Conservation (phyloP, 2,888 invertebrate genomes). For the Gastracanthus pulcherrimus region DNA sequence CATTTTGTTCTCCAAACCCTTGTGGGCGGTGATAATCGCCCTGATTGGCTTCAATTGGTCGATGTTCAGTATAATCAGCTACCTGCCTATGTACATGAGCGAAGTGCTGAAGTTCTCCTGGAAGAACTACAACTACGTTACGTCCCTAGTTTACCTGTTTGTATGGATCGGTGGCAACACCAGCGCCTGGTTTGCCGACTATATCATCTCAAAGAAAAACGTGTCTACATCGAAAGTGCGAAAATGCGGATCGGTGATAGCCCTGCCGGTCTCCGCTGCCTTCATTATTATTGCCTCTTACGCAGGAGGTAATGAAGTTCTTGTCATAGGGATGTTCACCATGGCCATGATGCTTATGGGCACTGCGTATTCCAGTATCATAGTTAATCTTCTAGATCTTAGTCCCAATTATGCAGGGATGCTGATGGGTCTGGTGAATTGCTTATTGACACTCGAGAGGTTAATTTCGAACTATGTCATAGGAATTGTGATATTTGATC, state of each 20-base stretch:
- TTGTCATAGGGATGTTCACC: conserved; percentile 76
- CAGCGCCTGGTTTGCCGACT: conserved; percentile 76
- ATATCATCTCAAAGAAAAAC: conserved; percentile 71
- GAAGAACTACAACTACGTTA: conserved; percentile 76
- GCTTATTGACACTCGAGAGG: conserved; percentile 82
- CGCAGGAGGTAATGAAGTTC: conserved; percentile 75
- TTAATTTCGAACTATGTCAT: conserved; percentile 85
- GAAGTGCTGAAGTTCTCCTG: conserved; percentile 76
- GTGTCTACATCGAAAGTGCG: conserved; percentile 76
- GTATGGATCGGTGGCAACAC: conserved; percentile 77
- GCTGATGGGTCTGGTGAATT: conserved; percentile 81
- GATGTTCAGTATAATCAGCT: conserved; percentile 73
- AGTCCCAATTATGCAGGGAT: conserved; percentile 79
- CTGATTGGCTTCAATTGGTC: conserved; percentile 75
- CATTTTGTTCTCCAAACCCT: conserved; percentile 80
- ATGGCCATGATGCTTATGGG: conserved; percentile 77
- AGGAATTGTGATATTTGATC: conserved; percentile 80
- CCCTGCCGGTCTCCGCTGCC: conserved; percentile 77
- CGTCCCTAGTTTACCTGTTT: conserved; percentile 76
- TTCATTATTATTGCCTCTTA: conserved; percentile 78
- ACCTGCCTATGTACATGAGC: conserved; percentile 77
- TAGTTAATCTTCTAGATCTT: conserved; percentile 78
- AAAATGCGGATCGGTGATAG: conserved; percentile 78
- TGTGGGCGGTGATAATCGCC: conserved; percentile 86
- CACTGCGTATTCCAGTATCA: conserved; percentile 77